phyloP scores from a whole-genome alignment of 2,888 invertebrate genomes.

The Rhagonycha fulva region DNA sequence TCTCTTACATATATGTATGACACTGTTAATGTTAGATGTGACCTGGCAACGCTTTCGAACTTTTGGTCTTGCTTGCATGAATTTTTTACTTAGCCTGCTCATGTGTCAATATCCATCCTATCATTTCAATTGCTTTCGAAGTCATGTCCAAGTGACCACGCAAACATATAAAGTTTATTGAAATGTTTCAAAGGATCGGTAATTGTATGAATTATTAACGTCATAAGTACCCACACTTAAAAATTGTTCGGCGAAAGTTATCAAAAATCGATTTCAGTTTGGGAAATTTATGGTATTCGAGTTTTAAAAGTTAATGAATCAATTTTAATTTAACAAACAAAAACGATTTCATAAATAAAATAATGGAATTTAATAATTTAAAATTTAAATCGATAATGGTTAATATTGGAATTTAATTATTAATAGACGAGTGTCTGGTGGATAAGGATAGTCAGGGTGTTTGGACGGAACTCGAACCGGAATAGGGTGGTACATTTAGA shows the following conservation, averaged over 20 bases:
- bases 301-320: background rate
- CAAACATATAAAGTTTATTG: constrained; percentile 15
- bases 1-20: constrained; percentile 34
- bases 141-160: constrained; percentile 7
- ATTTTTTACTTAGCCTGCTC: constrained; percentile 29
- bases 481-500: constrained; percentile 25
- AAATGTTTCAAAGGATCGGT: constrained; percentile 1
- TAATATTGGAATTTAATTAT: constrained; percentile 26
- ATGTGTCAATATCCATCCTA: constrained; percentile 28
- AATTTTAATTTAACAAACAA: background rate
- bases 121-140: constrained; percentile 24
- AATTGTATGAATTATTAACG: background rate
- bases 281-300: background rate
- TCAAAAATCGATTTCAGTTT: background rate
- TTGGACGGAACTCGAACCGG: constrained; percentile 25
- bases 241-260: background rate
- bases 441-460: constrained; percentile 26
- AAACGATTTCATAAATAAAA: background rate
- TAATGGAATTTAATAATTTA: constrained; percentile 6
- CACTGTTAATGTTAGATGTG: constrained; percentile 34
- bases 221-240: background rate
- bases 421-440: constrained; percentile 22
- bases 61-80: constrained; percentile 27
- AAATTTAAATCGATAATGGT: constrained; percentile 14
- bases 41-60: constrained; percentile 22